Base-by-base conservation (phyloP, 2,888 invertebrate species). In the Dione juno region DNA sequence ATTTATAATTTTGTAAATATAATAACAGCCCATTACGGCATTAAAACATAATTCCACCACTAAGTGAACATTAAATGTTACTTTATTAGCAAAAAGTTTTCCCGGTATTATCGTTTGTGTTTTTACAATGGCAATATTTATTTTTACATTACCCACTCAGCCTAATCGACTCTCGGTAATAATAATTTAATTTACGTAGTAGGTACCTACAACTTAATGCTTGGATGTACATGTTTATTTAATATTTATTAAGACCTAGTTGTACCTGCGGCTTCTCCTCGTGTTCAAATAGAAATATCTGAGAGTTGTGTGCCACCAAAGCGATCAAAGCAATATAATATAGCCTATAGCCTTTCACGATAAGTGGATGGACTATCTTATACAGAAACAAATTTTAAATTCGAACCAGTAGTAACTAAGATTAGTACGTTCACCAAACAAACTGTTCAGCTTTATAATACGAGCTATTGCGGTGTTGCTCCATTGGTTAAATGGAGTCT, bases 1-100 rank as follows among this genome's bases (percentile, higher is more conserved):
- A 90, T 91, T 92, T 91, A 89, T 89, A 90, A 88, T 90, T 88
- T 88, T 90, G 91, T 92, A 91, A 90, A 91, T 90, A 88, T 85
- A 85, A 90, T 90, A 88, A 90, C 88, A 81, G 78, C 74, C 76
- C 69, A 74, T 80, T 80, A 82, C 78, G 74, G 81, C 78, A 82
- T 82, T 82, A 82, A 80, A 80, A 79, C 83, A 84, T 87, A 85
- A 88, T 87, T 86, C 83, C 81, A 86, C 86, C 88, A 89, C 85
- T 66, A 87, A 87, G 86, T 82, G 81, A 80, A 88, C 88, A 88
- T 89, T 88, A 89, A 88, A 90, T 86, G 84, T 86, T 84, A 87
- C 87, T 90, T 88, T 86, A 89, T 87, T 79, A 81, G 83, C 84
- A 88, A 89, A 88, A 86, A 81, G 79, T 77, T 57, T 77, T 77